Conservation (phyloP, 2,113 vertebrate species). For the Indri indri region DNA sequence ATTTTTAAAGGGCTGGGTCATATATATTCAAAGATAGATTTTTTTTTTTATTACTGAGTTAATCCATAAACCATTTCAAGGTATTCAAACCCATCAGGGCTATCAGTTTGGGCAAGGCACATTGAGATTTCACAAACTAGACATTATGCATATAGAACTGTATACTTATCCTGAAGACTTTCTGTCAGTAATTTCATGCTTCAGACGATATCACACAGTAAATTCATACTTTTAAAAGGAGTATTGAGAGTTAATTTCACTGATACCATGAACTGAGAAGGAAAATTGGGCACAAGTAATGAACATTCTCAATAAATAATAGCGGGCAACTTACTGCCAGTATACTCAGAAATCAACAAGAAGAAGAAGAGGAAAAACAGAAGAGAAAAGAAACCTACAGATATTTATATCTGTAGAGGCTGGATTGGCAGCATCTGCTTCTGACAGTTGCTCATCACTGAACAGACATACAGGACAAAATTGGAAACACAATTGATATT, state of each 20-base stretch:
- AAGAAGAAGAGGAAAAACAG: background rate
- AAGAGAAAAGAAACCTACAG: background rate
- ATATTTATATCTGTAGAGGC: background rate
- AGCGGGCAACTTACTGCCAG: background rate
- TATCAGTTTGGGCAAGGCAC: background rate
- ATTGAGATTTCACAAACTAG: background rate
- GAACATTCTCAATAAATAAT: background rate
- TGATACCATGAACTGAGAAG: background rate
- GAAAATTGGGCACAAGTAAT: background rate
- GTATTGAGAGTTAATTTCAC: background rate
- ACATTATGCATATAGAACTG: background rate
- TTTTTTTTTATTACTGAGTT: background rate
- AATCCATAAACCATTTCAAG: background rate
- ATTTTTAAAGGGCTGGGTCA: background rate
- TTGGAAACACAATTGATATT: slow-evolving; percentile 60
- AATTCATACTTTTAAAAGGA: background rate
- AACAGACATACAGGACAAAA: background rate
- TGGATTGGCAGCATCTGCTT: background rate
- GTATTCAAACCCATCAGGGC: background rate
- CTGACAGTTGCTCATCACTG: background rate
- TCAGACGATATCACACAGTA: background rate
- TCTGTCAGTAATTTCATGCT: background rate
- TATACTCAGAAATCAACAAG: background rate
- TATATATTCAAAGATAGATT: background rate
- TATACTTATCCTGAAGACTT: background rate